Percentiles rank a stretch among this genome's conserved stretches.
These are phyloP conservation scores for Oreochromis aureus DNA, from an alignment of 2,113 vertebrate genomes.

Conservation along the genomic window DNA sequence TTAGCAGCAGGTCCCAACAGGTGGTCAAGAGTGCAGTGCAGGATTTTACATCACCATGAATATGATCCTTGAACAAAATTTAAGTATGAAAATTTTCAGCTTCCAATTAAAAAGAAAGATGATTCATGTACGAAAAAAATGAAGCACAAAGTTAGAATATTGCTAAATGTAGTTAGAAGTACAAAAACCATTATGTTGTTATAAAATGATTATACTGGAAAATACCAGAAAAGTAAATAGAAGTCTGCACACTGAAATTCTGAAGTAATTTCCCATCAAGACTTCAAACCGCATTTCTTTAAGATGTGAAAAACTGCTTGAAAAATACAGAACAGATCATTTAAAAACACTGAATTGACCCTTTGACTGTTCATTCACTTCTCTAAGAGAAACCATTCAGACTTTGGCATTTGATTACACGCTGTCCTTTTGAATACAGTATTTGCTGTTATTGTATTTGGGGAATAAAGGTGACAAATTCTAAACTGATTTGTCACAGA, in stretches of 20 bases:
- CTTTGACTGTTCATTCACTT: background rate
- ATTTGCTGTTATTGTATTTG: background rate
- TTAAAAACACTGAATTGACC: background rate
- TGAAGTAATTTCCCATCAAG: background rate
- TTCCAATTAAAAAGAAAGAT: constrained; percentile 60
- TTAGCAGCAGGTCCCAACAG: constrained; percentile 80
- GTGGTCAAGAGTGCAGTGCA: constrained; percentile 76
- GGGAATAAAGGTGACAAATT: background rate
- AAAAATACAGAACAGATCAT: background rate
- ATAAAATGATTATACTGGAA: background rate
- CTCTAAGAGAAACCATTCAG: background rate
- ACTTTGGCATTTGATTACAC: background rate
- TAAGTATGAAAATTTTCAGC: constrained; percentile 26
- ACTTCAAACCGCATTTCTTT: background rate
- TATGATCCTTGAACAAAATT: constrained; percentile 65
- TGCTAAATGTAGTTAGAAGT: background rate
- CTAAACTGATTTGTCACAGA: background rate
- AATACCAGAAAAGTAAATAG: background rate
- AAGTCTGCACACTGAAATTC: background rate
- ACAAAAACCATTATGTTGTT: background rate
- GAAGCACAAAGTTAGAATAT: background rate
- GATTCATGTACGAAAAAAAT: background rate
- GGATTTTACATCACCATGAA: constrained; percentile 53
- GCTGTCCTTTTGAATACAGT: background rate
- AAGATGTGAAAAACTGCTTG: background rate